Evolutionary conservation across 2,113 vertebrate genomes (phyloP), one percentile per base, ranked within the genome.

Genomic region (Oreochromis aureus): DNA sequence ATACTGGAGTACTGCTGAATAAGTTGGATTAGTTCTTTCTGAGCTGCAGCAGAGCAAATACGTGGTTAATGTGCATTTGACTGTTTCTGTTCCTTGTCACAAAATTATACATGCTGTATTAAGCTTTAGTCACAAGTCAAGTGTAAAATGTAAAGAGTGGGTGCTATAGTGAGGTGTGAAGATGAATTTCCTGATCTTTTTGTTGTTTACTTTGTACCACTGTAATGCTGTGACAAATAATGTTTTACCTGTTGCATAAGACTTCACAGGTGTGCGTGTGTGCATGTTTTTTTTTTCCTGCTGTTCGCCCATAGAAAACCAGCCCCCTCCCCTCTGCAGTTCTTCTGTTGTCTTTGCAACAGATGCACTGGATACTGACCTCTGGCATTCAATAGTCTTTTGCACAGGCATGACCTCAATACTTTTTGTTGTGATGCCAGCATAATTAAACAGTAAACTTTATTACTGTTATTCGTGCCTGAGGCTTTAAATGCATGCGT

Each of bases 271-370:
- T 87, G 84, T 85, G 63, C 41, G 19, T 88, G 59, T 88, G 86
- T 92, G 71, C 53, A 63, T 87, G 41, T 90, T 59, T 90, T 54
- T 63, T 63, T 36, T 73, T 63, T 15, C 59, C 55, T 18, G 13
- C 73, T 63, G 39, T 78, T 46, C 41, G 2, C 73, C 30, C 34
- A 6, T 32, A 27, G 24, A 63, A 58, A 22, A 22, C 41, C 51
- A 10, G 15, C 30, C 22, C n/a, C n/a, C 22, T 18, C 55, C 44
- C 19, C 30, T 22, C 30, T 16, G 22, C 39, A 71, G 54, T 82
- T 80, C 84, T 73, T 76, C 84, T 92, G 87, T 88, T 92, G 86
- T 86, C 84, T 89, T 59, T 88, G 86, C 4, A 56, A 58, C 71
- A 19, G 86, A 86, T 82, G 59, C 73, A 36, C 44, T 34, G 30